Evolutionary conservation across 2,888 invertebrate genomes (phyloP).

Genomic region (Isotomurus palustris): DNA sequence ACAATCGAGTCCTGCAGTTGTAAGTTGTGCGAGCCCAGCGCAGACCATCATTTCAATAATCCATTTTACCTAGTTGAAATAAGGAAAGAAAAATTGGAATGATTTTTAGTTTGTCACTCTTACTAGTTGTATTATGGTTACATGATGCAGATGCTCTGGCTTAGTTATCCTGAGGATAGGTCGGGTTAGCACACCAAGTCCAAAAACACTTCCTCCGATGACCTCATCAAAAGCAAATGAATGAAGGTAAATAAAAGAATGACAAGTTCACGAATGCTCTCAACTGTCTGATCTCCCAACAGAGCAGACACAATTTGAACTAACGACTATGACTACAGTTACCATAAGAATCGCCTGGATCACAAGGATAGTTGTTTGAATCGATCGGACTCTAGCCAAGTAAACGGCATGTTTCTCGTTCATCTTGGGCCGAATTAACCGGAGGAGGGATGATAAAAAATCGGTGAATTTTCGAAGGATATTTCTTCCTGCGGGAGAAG

Average conservation of each 20-base stretch:
- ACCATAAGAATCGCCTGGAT: slow-evolving; percentile 24
- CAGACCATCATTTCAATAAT: slow-evolving; percentile 35
- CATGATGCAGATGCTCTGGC: slow-evolving; percentile 16
- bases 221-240: no score
- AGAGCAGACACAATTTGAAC: no score
- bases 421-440: neutral
- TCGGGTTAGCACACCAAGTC: slow-evolving; percentile 32
- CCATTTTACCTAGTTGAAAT: slow-evolving; percentile 18
- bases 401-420: slow-evolving; percentile 16
- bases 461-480: neutral
- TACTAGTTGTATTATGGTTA: no score
- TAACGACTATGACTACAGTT: neutral
- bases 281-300: no score
- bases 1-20: slow-evolving; percentile 32
- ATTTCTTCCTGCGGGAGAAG: neutral
- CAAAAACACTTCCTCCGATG: slow-evolving; percentile 33
- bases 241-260: no score
- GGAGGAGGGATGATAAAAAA: no score
- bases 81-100: neutral
- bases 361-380: slow-evolving; percentile 16
- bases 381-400: slow-evolving; percentile 13
- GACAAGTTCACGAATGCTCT: no score
- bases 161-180: slow-evolving; percentile 36
- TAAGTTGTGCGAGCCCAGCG: slow-evolving; percentile 33
- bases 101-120: no score